Evolutionary conservation across 2,888 invertebrate species (phyloP), one percentile per base, ranked within the genome.

Genomic region (Drosophila paracracens): DNA sequence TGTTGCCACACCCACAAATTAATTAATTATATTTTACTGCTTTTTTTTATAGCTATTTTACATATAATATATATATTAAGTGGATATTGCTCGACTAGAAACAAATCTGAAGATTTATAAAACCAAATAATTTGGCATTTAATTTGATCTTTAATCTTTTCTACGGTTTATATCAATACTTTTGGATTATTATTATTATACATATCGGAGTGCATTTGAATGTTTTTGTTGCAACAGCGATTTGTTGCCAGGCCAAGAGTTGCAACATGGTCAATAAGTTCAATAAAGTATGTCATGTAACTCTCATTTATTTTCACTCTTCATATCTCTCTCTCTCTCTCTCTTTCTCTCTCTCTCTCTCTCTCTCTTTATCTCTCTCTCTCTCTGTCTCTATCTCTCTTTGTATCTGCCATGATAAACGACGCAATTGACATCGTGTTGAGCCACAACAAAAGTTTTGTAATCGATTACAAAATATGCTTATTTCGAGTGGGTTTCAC

Each of bases 341-440:
- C 21, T 13, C 13, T 8, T 27, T 10, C 16, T 38, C 7, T 25
- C 3, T 50, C 1, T 35, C 2, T 7, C 7, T 21, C 4, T 40
- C 13, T 4, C 4, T 21, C 8, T 35, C 25, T 25, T 29, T 11
- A 13, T 31, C 33, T 16, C 2, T 4, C 43, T 43, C 18, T 43
- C n/a, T 29, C 46, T 43, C n/a, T 16, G 27, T 29, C 25, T 6
- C 18, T 21, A 5, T 25, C 16, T n/a, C 18, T 29, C 56, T 52
- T 7, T 51, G 27, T 36, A 21, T 4, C 54, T 31, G 35, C 27
- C 13, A 62, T 79, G 78, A 76, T 66, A 79, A 79, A 79, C 73
- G 77, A 76, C 60, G 40, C 78, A 79, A 79, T 76, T 79, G 78
- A 79, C 81, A 79, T 53, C 65, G 72, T 57, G 81, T 79, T 79